Conservation (phyloP, 2,113 vertebrate species). For the Actenoides hombroni region DNA sequence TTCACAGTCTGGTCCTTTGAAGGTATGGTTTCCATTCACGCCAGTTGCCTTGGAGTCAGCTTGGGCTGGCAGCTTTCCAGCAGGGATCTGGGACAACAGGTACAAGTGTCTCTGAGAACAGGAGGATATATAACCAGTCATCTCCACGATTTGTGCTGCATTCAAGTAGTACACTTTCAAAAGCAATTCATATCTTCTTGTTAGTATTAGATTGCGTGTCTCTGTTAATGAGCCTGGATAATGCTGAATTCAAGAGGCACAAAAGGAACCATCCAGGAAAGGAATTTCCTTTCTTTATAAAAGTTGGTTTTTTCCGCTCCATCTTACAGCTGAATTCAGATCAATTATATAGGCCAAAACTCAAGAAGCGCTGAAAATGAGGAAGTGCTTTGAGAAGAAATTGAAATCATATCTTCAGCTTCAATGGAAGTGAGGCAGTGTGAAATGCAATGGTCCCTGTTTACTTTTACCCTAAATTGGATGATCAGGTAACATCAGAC, state of each 20-base stretch:
- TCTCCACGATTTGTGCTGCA: neutral
- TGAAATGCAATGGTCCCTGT: slow-evolving; percentile 1
- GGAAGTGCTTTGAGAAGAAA: neutral
- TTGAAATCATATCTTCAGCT: neutral
- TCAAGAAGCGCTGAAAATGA: slow-evolving; percentile 6
- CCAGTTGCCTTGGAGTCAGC: neutral
- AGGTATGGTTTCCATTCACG: neutral
- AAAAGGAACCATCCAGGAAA: neutral
- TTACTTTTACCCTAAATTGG: slow-evolving; percentile 22
- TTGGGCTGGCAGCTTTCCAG: neutral
- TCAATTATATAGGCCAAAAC: neutral
- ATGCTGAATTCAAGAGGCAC: neutral
- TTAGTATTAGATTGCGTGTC: neutral
- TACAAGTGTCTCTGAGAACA: neutral
- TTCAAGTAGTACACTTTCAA: neutral
- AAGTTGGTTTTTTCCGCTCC: neutral
- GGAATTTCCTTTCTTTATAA: neutral
- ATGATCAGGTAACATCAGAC: neutral
- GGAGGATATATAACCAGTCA: neutral
- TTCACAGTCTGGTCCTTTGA: neutral
- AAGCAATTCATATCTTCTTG: neutral
- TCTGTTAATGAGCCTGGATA: neutral
- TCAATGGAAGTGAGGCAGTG: slow-evolving; percentile 3
- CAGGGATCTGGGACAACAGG: neutral
- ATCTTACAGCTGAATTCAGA: neutral